phyloP scores from a whole-genome alignment of 2,113 vertebrate species.

The Pristiophorus japonicus region DNA sequence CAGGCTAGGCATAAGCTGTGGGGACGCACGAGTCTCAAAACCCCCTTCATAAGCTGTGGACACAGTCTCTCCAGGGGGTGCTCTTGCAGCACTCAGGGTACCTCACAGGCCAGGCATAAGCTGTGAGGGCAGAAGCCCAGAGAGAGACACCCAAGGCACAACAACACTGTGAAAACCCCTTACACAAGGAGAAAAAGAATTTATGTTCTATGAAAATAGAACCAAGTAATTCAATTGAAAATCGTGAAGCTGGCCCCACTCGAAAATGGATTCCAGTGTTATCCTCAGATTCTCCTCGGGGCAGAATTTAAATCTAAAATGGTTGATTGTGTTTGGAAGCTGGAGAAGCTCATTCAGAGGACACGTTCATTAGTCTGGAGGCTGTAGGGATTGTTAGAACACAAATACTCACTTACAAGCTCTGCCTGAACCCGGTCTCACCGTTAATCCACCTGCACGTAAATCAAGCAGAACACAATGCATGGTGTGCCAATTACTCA shows the following conservation, averaged over 20 bases:
- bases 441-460: background rate
- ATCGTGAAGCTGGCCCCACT: background rate
- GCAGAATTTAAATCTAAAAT: conserved; percentile 16
- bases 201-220: background rate
- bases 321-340: background rate
- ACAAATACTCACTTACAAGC: background rate
- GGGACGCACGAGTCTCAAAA: too few relatives aligned
- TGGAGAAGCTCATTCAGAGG: background rate
- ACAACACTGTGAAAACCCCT: too few relatives aligned
- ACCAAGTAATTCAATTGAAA: background rate
- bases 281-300: background rate
- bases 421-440: background rate
- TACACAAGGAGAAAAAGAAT: background rate
- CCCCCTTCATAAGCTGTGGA: too few relatives aligned
- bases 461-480: background rate
- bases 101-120: too few relatives aligned
- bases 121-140: too few relatives aligned
- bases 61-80: too few relatives aligned
- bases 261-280: background rate
- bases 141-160: too few relatives aligned
- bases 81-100: too few relatives aligned
- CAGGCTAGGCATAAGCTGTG: too few relatives aligned
- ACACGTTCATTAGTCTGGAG: background rate
- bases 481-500: background rate
- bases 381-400: background rate